Conservation (phyloP, 2,113 vertebrate species). For the Thomomys bottae region DNA sequence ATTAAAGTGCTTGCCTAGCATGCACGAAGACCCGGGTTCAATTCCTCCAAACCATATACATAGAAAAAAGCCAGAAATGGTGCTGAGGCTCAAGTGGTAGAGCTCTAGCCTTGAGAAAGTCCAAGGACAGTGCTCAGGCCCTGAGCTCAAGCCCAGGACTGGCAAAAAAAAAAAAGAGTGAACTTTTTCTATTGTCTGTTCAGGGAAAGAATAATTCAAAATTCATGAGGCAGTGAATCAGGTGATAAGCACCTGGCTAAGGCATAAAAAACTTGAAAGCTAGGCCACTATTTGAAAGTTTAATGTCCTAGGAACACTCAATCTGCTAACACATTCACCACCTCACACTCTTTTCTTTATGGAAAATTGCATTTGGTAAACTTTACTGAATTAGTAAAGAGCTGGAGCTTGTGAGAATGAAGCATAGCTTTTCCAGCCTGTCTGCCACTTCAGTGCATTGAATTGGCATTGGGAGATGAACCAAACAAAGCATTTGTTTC, state of each 20-base stretch:
- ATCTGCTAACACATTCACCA: background rate
- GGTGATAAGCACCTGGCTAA: conserved; percentile 14
- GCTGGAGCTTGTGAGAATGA: background rate
- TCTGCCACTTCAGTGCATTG: background rate
- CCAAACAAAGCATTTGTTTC: conserved; percentile 66
- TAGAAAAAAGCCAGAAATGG: too few species aligned
- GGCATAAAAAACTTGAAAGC: background rate
- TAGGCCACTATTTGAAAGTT: conserved; percentile 1
- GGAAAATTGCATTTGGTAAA: conserved; percentile 13
- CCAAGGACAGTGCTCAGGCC: too few species aligned
- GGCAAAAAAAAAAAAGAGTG: conserved; percentile 36
- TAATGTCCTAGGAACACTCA: conserved; percentile 3
- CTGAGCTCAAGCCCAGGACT: too few species aligned
- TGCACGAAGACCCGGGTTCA: too few species aligned
- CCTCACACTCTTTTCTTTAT: conserved; percentile 44
- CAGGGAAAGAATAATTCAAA: background rate
- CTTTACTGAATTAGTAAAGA: background rate
- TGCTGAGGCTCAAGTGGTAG: too few species aligned
- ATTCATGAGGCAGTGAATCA: background rate
- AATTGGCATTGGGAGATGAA: background rate
- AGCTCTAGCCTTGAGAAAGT: too few species aligned
- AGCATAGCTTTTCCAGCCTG: background rate
- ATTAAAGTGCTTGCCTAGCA: too few species aligned
- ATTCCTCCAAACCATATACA: too few species aligned
- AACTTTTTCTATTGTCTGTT: conserved; percentile 37